phyloP scores from a whole-genome alignment of 2,113 vertebrate genomes.

The Charadrius vociferus region DNA sequence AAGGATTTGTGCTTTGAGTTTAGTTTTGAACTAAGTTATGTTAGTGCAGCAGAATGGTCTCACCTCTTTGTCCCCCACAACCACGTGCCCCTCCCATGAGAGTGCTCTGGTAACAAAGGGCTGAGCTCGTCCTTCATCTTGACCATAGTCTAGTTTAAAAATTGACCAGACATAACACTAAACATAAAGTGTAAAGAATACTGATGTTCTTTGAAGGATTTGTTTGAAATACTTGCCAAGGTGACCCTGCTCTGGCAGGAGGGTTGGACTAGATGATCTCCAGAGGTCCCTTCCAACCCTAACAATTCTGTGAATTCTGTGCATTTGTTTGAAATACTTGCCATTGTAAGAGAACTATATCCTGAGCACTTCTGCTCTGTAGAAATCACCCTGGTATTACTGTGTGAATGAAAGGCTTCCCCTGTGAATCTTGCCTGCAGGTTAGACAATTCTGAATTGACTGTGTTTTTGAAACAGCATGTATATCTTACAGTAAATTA shows the following conservation, averaged over 20 bases:
- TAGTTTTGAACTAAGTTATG: not conserved
- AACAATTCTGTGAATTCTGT: too few relatives aligned
- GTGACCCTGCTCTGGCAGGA: too few relatives aligned
- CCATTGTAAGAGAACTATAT: not conserved
- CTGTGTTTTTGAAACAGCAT: not conserved
- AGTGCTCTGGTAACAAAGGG: not conserved
- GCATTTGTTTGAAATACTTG: not conserved
- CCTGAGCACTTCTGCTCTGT: not conserved
- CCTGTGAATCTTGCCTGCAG: not conserved
- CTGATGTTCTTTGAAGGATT: not conserved
- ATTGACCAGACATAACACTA: not conserved
- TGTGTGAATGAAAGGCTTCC: not conserved
- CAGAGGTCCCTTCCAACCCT: too few relatives aligned
- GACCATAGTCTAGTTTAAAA: not conserved
- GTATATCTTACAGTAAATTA: not conserved
- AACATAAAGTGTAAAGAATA: not conserved
- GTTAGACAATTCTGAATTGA: not conserved
- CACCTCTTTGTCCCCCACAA: not conserved
- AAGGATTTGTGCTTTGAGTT: not conserved
- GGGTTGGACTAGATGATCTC: too few relatives aligned
- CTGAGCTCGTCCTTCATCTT: not conserved
- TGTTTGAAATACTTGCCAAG: not conserved
- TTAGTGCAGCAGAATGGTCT: not conserved
- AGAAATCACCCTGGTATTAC: not conserved
- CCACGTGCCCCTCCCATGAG: not conserved